Percentiles rank a stretch among this genome's conserved stretches.
Conservation (phyloP, 2,888 invertebrate genomes). For the Mactromeris polynyma region DNA sequence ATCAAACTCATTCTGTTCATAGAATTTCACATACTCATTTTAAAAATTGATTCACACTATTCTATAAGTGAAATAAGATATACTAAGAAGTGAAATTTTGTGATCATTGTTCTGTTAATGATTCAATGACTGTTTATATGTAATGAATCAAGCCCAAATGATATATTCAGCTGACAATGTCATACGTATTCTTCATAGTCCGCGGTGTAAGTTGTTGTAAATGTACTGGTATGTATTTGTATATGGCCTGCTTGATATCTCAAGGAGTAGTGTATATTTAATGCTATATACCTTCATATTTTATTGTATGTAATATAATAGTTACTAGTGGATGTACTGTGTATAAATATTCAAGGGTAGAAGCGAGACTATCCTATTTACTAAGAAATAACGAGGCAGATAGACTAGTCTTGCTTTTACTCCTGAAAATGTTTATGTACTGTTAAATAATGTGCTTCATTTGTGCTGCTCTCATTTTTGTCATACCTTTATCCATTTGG, state of each 20-base stretch:
- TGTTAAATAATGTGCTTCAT: background rate
- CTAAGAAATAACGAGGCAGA: too few species aligned
- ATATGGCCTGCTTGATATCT: background rate
- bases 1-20: too few species aligned
- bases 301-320: slow-evolving; percentile 3
- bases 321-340: background rate
- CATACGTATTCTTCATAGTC: background rate
- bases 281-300: background rate
- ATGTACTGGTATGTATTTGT: background rate
- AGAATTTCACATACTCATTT: too few species aligned
- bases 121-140: too few species aligned
- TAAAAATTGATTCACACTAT: too few species aligned
- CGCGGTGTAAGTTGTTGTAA: background rate
- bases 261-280: background rate
- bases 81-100: too few species aligned
- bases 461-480: slow-evolving; percentile 30
- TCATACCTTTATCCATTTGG: slow-evolving; percentile 38
- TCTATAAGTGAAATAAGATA: too few species aligned
- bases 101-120: too few species aligned
- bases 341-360: background rate
- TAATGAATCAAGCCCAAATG: too few species aligned
- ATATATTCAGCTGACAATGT: too few species aligned
- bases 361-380: background rate
- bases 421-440: background rate
- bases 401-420: too few species aligned